Evolutionary conservation across 2,797 vertebrate genomes (phyloP), one percentile per base, ranked within the genome.

Genomic region (Smutsia gigantea): DNA sequence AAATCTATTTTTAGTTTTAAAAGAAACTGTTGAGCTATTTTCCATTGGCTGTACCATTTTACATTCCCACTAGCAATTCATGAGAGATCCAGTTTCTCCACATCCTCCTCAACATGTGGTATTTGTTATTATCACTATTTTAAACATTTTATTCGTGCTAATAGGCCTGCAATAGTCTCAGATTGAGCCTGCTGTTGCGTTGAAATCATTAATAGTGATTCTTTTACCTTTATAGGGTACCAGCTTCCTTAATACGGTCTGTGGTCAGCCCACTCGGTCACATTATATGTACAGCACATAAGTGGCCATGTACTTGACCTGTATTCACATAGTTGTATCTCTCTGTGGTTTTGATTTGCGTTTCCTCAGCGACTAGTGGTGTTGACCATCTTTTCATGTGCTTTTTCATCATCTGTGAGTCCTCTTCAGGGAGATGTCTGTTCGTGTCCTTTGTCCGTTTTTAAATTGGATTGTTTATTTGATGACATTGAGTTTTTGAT

Each of bases 1-100:
- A 82, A 91, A 46, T 69, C 23, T 86, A 93, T 82, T 88, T 97
- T 97, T 88, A 55, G 11, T 94, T 90, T 82, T 92, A 53, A 88
- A 79, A 69, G 64, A 85, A 95, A 88, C 9, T 64, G 37, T 12
- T 51, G 78, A 55, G 31, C 21, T 74, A 0, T 77, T 63, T 92
- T 87, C 46, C 71, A 86, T 69, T 49, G 39, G 31, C 21, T 37
- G 12, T 17, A 18, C 53, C 31, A 12, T 68, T 86, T 96, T 83
- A 55, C 59, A 61, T 61, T 75, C 42, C 29, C 21, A 93, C 1
- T 25, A 79, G 34, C 34, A 57, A 23, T 34, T 4, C 10, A 5
- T 9, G 61, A 81, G 53, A 31, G 63, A 34, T 46, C 19, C 2
- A 14, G 27, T 69, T 87, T 96, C 59, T 87, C 12, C 31, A 77